Evolutionary conservation across 1,140 invertebrate genomes (phyloP).

Genomic region (Oreohelix idahoensis): DNA sequence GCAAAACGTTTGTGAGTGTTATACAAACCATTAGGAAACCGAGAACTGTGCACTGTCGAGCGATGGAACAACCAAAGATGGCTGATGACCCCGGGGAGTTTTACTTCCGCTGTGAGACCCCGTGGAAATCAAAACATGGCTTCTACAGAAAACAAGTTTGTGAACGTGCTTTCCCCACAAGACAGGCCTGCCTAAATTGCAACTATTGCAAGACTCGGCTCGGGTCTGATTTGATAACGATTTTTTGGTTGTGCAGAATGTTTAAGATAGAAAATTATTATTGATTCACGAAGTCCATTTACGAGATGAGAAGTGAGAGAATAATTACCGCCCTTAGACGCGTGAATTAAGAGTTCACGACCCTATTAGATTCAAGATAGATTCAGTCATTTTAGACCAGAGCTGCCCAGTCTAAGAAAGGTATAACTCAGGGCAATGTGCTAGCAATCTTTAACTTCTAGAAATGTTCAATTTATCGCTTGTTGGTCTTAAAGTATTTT

Average conservation of each 20-base stretch:
- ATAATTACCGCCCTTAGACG: background rate
- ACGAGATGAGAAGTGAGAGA: background rate
- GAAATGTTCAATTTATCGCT: no score
- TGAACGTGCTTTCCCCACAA: background rate
- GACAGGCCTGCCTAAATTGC: background rate
- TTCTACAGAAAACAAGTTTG: background rate
- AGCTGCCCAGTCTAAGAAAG: no score
- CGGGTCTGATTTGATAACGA: background rate
- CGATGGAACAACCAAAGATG: background rate
- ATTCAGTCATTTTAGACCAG: background rate
- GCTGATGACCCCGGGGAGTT: background rate
- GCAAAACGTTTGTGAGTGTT: no score
- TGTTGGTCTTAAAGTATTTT: no score
- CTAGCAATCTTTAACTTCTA: no score
- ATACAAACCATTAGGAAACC: no score
- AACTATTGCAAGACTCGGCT: background rate
- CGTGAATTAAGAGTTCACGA: background rate
- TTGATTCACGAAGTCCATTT: background rate
- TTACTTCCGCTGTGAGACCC: background rate
- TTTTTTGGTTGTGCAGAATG: background rate
- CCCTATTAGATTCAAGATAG: background rate
- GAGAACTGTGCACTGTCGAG: no score
- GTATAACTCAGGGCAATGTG: no score
- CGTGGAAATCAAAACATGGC: background rate
- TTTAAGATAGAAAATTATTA: constrained; percentile 7